Evolutionary conservation across 2,113 vertebrate species (phyloP).

Genomic region (Heliornis fulica): DNA sequence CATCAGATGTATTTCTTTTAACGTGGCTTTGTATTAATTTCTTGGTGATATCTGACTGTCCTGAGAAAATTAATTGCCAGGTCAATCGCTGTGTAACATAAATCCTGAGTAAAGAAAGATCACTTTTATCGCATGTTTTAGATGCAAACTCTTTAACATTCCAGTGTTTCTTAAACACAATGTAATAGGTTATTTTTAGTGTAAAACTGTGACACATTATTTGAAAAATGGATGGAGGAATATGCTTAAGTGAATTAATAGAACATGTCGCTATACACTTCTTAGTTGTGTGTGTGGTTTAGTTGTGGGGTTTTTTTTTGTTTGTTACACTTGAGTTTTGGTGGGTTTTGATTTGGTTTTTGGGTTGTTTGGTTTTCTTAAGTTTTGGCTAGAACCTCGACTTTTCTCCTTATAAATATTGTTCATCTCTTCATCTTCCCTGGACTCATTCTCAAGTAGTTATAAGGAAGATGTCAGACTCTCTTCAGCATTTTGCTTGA

Average conservation of each 20-base stretch:
- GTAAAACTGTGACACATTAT: rapidly evolving
- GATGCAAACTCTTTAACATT: neutral
- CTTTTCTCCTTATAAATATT: neutral
- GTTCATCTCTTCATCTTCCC: neutral
- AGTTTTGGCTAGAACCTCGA: neutral
- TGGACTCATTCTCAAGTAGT: neutral
- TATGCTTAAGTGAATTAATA: neutral
- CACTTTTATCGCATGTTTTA: neutral
- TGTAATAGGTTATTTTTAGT: neutral
- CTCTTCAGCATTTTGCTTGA: neutral
- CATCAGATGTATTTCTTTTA: neutral
- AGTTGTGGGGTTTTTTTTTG: neutral
- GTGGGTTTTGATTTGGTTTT: neutral
- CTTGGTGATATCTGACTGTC: neutral
- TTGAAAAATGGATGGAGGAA: neutral
- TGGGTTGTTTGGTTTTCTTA: neutral
- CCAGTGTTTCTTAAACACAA: neutral
- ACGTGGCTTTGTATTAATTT: rapidly evolving
- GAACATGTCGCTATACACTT: neutral
- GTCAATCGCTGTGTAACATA: neutral
- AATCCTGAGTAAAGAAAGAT: neutral
- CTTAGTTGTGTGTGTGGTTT: no score
- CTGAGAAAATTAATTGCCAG: neutral
- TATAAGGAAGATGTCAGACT: neutral
- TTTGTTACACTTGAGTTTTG: neutral